phyloP scores from a whole-genome alignment of 2,113 vertebrate species.

The Nestor notabilis region DNA sequence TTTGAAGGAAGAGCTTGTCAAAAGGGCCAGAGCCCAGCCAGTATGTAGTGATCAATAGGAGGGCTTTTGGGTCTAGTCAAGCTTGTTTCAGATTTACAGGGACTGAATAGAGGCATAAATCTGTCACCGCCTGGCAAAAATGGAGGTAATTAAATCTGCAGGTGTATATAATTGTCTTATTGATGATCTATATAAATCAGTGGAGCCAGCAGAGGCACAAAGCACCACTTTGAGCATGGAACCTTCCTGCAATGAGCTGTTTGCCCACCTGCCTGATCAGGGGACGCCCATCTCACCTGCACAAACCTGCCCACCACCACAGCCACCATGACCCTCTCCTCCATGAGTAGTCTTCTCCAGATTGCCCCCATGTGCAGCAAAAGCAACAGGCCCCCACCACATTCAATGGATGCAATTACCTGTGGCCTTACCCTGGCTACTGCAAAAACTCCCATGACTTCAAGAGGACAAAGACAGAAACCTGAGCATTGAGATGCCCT shows the following conservation, averaged over 20 bases:
- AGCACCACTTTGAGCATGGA: neutral
- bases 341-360: neutral
- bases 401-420: neutral
- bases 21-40: slow-evolving; percentile 32
- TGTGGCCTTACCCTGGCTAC: neutral
- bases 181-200: slow-evolving; percentile 74
- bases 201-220: slow-evolving; percentile 36
- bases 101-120: slow-evolving; percentile 72
- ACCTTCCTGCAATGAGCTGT: neutral
- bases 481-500: neutral
- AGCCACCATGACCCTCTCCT: neutral
- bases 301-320: fast-evolving
- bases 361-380: neutral
- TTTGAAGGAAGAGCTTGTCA: slow-evolving; percentile 65
- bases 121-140: slow-evolving; percentile 62
- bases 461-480: neutral
- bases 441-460: neutral
- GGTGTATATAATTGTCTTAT: slow-evolving; percentile 75
- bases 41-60: slow-evolving; percentile 42
- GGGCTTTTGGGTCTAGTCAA: slow-evolving; percentile 62
- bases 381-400: neutral
- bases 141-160: slow-evolving; percentile 76
- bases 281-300: neutral
- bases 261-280: neutral
- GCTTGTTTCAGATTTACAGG: slow-evolving; percentile 74